Percentiles rank a stretch among this genome's conserved stretches.
Evolutionary conservation across 2,888 invertebrate genomes (phyloP).

Genomic region (Xestia sexstrigata): DNA sequence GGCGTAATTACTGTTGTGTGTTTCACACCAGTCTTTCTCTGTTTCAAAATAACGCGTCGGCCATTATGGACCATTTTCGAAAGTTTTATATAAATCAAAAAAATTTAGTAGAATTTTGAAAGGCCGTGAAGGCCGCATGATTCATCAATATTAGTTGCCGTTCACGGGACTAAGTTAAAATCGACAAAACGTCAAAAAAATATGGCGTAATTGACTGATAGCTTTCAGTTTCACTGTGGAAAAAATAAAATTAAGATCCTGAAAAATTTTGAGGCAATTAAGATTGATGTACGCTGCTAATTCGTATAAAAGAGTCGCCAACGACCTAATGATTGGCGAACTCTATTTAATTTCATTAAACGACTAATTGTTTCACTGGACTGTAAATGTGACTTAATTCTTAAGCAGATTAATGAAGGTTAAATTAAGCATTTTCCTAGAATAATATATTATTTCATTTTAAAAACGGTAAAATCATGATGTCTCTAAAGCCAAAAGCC

Average conservation of each 20-base stretch:
- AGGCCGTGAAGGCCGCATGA: conserved; percentile 43
- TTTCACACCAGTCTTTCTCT: conserved; percentile 17
- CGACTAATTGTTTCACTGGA: conserved; percentile 40
- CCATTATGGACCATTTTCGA: conserved; percentile 12
- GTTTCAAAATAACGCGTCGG: conserved; percentile 11
- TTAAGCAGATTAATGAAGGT: conserved; percentile 2
- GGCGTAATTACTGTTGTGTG: conserved; percentile 26
- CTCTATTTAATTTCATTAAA: conserved; percentile 47
- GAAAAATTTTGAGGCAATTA: conserved; percentile 55
- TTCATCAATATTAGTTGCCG: conserved; percentile 65
- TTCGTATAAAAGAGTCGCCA: conserved; percentile 39
- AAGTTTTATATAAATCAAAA: conserved; percentile 51
- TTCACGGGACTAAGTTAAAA: conserved; percentile 51
- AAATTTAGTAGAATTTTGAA: conserved; percentile 36
- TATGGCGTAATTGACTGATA: conserved; percentile 68
- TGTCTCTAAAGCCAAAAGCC: neutral
- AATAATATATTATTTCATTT: neutral
- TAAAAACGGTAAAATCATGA: neutral
- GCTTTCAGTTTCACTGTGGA: conserved; percentile 46
- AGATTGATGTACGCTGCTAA: conserved; percentile 63
- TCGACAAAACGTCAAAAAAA: conserved; percentile 66
- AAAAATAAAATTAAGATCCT: conserved; percentile 62
- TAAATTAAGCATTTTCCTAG: neutral
- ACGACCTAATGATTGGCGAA: conserved; percentile 37
- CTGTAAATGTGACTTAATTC: neutral